Evolutionary conservation across 2,888 invertebrate genomes (phyloP).

Genomic region (Desoria tigrina): DNA sequence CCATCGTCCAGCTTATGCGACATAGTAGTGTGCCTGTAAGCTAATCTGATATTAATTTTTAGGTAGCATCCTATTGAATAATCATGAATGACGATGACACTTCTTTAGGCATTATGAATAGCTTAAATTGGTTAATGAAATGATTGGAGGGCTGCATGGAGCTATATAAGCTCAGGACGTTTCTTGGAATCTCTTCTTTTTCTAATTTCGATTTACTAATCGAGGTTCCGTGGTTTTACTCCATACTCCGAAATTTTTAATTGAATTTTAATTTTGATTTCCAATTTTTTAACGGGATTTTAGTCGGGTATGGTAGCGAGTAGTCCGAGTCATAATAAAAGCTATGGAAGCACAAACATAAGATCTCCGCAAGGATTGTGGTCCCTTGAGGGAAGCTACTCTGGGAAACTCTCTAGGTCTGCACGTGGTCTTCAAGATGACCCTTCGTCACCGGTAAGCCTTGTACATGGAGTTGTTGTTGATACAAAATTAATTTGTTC

Average conservation of each 20-base stretch:
- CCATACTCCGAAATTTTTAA: no score
- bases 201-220: neutral
- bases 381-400: slow-evolving; percentile 12
- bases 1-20: slow-evolving; percentile 33
- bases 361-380: neutral
- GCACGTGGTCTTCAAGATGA: neutral
- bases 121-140: no score
- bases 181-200: neutral
- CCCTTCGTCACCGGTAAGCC: no score
- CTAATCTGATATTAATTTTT: slow-evolving; percentile 3
- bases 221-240: neutral
- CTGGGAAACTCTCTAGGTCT: neutral
- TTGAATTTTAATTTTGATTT: no score
- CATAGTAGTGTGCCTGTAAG: slow-evolving; percentile 20
- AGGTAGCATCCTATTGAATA: no score
- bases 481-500: no score
- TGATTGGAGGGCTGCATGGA: no score
- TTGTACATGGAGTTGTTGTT: no score
- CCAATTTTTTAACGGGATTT: neutral
- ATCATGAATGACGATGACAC: no score
- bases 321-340: slow-evolving; percentile 1
- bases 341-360: slow-evolving; percentile 5
- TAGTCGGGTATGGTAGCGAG: slow-evolving; percentile 3
- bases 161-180: neutral
- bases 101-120: no score